phyloP scores from a whole-genome alignment of 2,113 vertebrate genomes.

The Amphilophus citrinellus region DNA sequence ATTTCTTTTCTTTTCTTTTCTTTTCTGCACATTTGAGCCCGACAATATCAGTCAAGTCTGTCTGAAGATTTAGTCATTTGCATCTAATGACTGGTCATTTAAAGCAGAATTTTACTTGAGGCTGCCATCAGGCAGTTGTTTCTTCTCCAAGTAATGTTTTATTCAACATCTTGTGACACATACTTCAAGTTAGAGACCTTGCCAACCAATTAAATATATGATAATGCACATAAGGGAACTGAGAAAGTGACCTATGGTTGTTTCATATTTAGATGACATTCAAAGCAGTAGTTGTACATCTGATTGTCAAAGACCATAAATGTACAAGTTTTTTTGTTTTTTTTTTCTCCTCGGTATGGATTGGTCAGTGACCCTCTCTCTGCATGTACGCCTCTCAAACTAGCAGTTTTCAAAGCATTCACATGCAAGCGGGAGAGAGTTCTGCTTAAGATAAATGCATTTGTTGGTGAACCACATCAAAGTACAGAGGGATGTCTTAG shows the following conservation, averaged over 20 bases:
- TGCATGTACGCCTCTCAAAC: slow-evolving; percentile 50
- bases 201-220: slow-evolving; percentile 77
- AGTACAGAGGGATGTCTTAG: slow-evolving; percentile 77
- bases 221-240: slow-evolving; percentile 61
- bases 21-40: slow-evolving; percentile 42
- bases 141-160: slow-evolving; percentile 71
- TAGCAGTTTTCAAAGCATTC: slow-evolving; percentile 67
- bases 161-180: slow-evolving; percentile 75
- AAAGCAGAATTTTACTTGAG: slow-evolving; percentile 52
- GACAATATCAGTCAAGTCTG: slow-evolving; percentile 45
- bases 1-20: not conserved
- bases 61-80: slow-evolving; percentile 73
- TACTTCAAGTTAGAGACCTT: slow-evolving; percentile 60
- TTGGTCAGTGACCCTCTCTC: slow-evolving; percentile 68
- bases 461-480: slow-evolving; percentile 84
- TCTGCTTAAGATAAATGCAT: slow-evolving; percentile 79
- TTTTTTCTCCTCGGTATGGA: slow-evolving; percentile 18
- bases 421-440: slow-evolving; percentile 66
- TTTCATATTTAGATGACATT: slow-evolving; percentile 60
- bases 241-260: slow-evolving; percentile 63
- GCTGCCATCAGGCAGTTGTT: slow-evolving; percentile 61
- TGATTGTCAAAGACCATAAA: slow-evolving; percentile 39
- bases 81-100: slow-evolving; percentile 64
- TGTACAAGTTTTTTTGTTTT: slow-evolving; percentile 10
- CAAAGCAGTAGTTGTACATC: slow-evolving; percentile 34